phyloP scores from a whole-genome alignment of 1,140 invertebrate species.

The Drosophila navojoa region DNA sequence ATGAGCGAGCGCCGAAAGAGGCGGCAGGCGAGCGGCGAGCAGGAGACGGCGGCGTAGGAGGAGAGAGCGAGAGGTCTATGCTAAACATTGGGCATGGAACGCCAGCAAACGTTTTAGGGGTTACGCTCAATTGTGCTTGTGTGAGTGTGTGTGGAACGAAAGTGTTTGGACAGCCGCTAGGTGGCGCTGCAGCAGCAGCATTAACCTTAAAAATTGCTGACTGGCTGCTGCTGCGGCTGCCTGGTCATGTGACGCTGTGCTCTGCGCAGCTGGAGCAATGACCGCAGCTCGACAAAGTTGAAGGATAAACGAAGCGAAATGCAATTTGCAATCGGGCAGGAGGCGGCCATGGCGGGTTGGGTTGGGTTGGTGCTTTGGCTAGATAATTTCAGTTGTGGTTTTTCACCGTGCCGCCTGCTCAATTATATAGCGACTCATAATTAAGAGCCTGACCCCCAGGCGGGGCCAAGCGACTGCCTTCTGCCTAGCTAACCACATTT shows the following conservation, averaged over 20 bases:
- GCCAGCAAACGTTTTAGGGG: slow-evolving; percentile 59
- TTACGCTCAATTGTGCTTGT: slow-evolving; percentile 59
- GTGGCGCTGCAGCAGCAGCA: slow-evolving; percentile 47
- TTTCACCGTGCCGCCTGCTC: background rate
- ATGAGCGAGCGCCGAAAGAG: slow-evolving; percentile 12
- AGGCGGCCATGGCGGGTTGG: background rate
- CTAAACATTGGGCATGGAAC: background rate
- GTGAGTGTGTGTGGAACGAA: slow-evolving; percentile 43
- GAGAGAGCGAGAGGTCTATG: slow-evolving; percentile 17
- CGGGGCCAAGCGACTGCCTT: background rate
- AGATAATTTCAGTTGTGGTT: background rate
- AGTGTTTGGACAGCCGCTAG: slow-evolving; percentile 64
- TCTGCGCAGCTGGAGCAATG: slow-evolving; percentile 70
- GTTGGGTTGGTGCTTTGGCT: background rate
- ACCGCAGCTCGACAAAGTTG: slow-evolving; percentile 75
- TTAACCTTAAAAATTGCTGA: slow-evolving; percentile 59
- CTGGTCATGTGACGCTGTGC: slow-evolving; percentile 22
- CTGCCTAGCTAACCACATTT: background rate
- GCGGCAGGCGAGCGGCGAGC: background rate
- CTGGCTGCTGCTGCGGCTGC: slow-evolving; percentile 30
- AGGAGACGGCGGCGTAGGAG: background rate
- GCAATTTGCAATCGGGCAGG: slow-evolving; percentile 19
- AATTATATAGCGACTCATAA: slow-evolving; percentile 10
- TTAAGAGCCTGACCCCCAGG: slow-evolving; percentile 13
- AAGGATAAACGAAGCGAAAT: slow-evolving; percentile 64